Conservation (phyloP, 2,113 vertebrate genomes). For the Hyperoodon ampullatus region DNA sequence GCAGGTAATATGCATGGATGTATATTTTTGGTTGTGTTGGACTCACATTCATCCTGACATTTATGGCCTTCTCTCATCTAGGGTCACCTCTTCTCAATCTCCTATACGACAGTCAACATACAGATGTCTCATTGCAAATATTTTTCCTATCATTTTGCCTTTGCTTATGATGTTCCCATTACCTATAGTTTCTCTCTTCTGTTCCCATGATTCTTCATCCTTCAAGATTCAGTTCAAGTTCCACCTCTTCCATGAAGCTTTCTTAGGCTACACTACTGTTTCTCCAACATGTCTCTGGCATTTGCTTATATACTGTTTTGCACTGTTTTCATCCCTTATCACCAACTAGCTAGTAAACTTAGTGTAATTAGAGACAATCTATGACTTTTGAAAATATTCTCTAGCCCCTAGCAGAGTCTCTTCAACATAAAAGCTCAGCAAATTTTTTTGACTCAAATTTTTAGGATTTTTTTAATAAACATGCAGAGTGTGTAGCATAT, state of each 20-base stretch:
- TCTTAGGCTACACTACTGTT: background rate
- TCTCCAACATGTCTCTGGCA: background rate
- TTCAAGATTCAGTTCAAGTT: conserved; percentile 10
- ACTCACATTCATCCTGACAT: background rate
- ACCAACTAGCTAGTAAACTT: background rate
- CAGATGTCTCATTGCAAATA: background rate
- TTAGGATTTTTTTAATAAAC: background rate
- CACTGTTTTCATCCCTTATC: background rate
- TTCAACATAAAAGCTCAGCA: background rate
- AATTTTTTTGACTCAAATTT: background rate
- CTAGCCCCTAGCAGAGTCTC: background rate
- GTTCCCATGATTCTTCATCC: background rate
- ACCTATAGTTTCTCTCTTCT: background rate
- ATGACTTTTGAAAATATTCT: background rate
- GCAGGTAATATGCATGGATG: conserved; percentile 89
- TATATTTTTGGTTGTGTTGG: background rate
- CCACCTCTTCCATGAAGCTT: background rate
- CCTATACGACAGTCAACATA: background rate
- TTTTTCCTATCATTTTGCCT: background rate
- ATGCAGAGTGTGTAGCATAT: background rate
- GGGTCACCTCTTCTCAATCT: background rate
- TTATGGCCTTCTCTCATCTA: background rate
- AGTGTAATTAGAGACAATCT: conserved; percentile 22
- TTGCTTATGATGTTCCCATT: background rate
- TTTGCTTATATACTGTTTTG: background rate